Evolutionary conservation across 2,888 invertebrate genomes (phyloP), one percentile per base, ranked within the genome.

Genomic region (Myopa tessellatipennis): DNA sequence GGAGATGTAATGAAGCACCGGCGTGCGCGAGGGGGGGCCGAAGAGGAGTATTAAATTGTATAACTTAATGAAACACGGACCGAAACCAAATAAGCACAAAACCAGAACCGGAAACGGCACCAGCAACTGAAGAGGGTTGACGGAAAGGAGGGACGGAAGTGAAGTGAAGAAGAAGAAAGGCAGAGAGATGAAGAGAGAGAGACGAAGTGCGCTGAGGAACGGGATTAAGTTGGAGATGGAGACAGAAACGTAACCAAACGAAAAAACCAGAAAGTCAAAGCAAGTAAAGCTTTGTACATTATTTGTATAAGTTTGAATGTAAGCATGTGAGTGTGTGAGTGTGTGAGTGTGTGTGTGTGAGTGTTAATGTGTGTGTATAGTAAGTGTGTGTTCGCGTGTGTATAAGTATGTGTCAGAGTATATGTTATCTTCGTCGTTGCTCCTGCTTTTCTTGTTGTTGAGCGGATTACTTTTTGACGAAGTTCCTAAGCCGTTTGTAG

Each of bases 401-500:
- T 81, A 80, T 80, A 79, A 81, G 5, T 55, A 81, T 81, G 81
- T 83, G 80, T 83, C 83, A 82, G 83, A 52, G 36, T 45, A 6
- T 8, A 10, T 45, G 45, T 45, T 45, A 45, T 8, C 45, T 45
- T 45, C 10, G 45, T 10, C 10, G 45, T 45, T 45, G 10, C 3
- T 45, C 45, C 10, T 45, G 45, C 40, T 16, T 81, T 80, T 77
- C 81, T 77, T 73, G 83, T 83, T 85, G 86, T 83, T 85, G 86
- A 86, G 85, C 85, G 86, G 87, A 87, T 87, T 87, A 87, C 86
- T 85, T 84, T 79, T 85, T 87, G 85, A 86, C 86, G 86, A 85
- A 87, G 86, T 87, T 85, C 78, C 77, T 74, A 78, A 75, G 76
- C 79, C 80, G 76, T 80, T 77, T 68, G 72, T 79, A 68, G 69